Conservation (phyloP, 2,797 vertebrate species). For the Lemur catta region DNA sequence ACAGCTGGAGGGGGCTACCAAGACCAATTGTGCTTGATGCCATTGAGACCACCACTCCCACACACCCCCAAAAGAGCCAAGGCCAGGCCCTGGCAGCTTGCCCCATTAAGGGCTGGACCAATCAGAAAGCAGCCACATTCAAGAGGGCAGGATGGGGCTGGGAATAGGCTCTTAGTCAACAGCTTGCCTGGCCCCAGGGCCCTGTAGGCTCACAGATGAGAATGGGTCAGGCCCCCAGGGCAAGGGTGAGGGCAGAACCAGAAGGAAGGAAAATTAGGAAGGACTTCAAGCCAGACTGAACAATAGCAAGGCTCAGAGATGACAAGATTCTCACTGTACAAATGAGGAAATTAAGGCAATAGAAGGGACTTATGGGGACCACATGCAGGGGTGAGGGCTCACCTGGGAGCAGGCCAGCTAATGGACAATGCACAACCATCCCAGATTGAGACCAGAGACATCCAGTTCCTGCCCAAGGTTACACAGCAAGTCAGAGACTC, state of each 20-base stretch:
- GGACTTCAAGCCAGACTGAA: neutral
- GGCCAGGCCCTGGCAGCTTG: neutral
- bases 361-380: neutral
- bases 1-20: neutral
- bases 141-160: neutral
- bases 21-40: neutral
- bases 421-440: neutral
- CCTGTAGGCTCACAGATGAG: neutral
- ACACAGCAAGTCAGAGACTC: neutral
- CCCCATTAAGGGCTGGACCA: neutral
- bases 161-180: neutral
- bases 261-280: neutral
- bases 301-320: neutral
- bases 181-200: neutral
- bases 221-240: neutral
- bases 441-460: neutral
- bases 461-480: neutral
- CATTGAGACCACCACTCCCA: neutral
- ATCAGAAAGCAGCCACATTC: neutral
- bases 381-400: neutral
- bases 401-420: neutral
- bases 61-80: neutral
- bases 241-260: neutral
- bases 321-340: neutral
- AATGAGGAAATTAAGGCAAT: neutral